These are phyloP conservation scores for Gymnothorax javanicus DNA, from an alignment of 2,797 vertebrate genomes.

Conservation along the genomic window DNA sequence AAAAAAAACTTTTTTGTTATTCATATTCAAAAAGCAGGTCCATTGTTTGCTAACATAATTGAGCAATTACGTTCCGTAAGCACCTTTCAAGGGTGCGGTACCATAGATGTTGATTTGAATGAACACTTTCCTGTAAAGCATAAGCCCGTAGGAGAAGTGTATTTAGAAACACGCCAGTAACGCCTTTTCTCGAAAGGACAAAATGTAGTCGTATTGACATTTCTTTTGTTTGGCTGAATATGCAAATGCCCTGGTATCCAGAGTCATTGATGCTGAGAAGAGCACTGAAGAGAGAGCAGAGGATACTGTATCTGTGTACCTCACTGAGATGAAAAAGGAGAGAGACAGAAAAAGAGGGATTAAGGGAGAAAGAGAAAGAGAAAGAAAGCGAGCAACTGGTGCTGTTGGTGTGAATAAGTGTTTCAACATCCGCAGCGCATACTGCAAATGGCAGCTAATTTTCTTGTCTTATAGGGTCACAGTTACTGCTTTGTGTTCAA, in stretches of 20 bases:
- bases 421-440: background rate
- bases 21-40: no score
- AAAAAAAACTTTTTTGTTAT: background rate
- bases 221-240: background rate
- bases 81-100: background rate
- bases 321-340: background rate
- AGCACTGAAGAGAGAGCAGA: background rate
- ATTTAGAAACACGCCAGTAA: background rate
- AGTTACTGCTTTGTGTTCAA: slow-evolving; percentile 88
- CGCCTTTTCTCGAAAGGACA: background rate
- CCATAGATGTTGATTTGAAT: background rate
- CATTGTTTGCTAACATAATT: background rate
- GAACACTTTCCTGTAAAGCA: background rate
- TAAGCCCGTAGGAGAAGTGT: background rate
- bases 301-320: background rate
- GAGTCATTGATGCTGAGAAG: background rate
- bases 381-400: background rate
- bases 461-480: slow-evolving; percentile 80
- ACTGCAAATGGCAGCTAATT: no score
- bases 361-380: background rate
- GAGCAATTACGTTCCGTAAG: background rate
- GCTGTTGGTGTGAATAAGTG: background rate
- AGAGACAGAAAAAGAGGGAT: no score
- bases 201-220: background rate
- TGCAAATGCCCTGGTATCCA: background rate